Conservation (phyloP, 1,140 invertebrate species). For the Aphaenogaster rudis region DNA sequence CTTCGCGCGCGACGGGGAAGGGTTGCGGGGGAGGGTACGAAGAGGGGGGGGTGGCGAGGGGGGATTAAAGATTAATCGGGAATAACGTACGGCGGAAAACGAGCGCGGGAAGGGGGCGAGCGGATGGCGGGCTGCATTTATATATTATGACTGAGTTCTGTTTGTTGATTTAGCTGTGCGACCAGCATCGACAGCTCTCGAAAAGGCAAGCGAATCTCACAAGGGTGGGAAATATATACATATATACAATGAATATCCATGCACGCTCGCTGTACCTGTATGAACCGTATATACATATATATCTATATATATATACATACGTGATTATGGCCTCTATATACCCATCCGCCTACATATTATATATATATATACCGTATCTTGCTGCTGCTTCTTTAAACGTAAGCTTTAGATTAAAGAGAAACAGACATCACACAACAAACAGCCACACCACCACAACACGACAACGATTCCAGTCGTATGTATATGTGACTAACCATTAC, state of each 20-base stretch:
- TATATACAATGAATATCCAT: constrained; percentile 76
- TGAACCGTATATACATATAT: constrained; percentile 81
- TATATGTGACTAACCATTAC: constrained; percentile 64
- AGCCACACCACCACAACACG: constrained; percentile 41
- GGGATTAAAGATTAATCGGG: constrained; percentile 47
- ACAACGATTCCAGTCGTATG: constrained; percentile 66
- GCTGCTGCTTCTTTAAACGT: constrained; percentile 84
- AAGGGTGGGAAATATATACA: constrained; percentile 43
- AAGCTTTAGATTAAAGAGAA: constrained; percentile 80
- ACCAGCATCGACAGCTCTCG: constrained; percentile 39
- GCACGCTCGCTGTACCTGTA: constrained; percentile 85
- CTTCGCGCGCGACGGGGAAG: constrained; percentile 2
- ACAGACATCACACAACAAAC: constrained; percentile 2
- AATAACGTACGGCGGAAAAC: constrained; percentile 20
- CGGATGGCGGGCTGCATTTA: constrained; percentile 54
- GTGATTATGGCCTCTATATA: constrained; percentile 71
- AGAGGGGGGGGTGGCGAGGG: background rate
- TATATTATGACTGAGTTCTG: constrained; percentile 56
- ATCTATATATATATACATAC: constrained; percentile 64
- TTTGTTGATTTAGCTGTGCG: constrained; percentile 62
- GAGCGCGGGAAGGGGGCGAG: background rate
- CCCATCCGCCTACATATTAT: constrained; percentile 68
- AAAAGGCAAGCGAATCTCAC: constrained; percentile 55
- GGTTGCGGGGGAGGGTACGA: background rate
- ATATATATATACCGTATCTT: constrained; percentile 72